Conservation (phyloP, 1,140 invertebrate species). For the Euura saliciscinereae region DNA sequence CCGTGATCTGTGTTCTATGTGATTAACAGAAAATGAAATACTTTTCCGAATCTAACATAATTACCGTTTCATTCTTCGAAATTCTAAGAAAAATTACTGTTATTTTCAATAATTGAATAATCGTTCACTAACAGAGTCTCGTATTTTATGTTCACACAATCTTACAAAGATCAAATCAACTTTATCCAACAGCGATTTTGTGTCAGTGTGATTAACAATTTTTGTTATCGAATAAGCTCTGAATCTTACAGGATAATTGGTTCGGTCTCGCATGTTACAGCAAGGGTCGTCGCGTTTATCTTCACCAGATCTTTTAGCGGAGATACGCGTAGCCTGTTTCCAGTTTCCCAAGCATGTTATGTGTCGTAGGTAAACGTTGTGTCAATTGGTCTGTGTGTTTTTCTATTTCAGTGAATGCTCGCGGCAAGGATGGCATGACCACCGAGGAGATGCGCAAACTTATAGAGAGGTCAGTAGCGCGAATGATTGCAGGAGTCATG, state of each 20-base stretch:
- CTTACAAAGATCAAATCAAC: neutral
- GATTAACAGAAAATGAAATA: neutral
- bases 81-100: neutral
- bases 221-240: neutral
- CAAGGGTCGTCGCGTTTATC: neutral
- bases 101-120: neutral
- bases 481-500: constrained; percentile 11
- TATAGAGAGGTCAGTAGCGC: constrained; percentile 87
- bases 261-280: neutral
- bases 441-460: constrained; percentile 95
- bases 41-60: neutral
- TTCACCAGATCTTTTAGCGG: neutral
- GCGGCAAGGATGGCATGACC: constrained; percentile 86
- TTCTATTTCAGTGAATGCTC: constrained; percentile 74
- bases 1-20: neutral
- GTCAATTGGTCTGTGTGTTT: constrained; percentile 61
- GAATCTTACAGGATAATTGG: constrained; percentile 4
- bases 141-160: neutral
- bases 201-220: constrained; percentile 3
- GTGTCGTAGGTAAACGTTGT: constrained; percentile 56
- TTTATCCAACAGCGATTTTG: neutral
- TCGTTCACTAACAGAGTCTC: neutral
- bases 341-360: constrained; percentile 39
- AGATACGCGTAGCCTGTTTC: neutral
- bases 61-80: neutral